These are phyloP conservation scores for Amblyteles armatorius DNA, from an alignment of 2,888 invertebrate species.

Conservation along the genomic window DNA sequence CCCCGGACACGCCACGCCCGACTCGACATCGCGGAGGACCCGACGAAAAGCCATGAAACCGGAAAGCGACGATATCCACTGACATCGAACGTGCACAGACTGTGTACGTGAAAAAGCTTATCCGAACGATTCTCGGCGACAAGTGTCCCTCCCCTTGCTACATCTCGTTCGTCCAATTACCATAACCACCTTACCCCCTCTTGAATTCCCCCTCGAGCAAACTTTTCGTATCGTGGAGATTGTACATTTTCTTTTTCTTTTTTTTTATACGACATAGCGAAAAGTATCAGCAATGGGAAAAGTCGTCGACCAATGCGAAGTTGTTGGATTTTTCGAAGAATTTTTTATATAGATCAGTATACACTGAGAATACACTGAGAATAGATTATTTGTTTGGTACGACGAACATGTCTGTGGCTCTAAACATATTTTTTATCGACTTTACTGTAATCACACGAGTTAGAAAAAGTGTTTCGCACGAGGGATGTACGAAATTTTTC, in stretches of 20 bases:
- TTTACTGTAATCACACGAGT: too few relatives aligned
- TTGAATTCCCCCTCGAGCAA: slow-evolving; percentile 23
- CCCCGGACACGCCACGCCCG: slow-evolving; percentile 3
- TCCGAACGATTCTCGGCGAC: slow-evolving; percentile 18
- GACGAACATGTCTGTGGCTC: too few relatives aligned
- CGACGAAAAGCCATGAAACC: slow-evolving; percentile 49
- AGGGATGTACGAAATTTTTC: too few relatives aligned
- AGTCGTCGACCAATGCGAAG: slow-evolving; percentile 37
- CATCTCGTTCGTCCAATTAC: slow-evolving; percentile 60
- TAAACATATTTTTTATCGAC: too few relatives aligned
- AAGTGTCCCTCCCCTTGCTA: slow-evolving; percentile 41
- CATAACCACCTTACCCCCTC: slow-evolving; percentile 44
- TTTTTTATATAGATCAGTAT: not conserved
- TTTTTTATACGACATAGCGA: not conserved
- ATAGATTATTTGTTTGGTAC: too few relatives aligned
- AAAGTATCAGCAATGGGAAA: slow-evolving; percentile 2
- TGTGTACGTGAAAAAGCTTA: slow-evolving; percentile 21
- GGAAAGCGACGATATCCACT: slow-evolving; percentile 54
- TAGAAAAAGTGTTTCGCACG: too few relatives aligned
- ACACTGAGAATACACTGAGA: too few relatives aligned
- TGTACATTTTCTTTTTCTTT: slow-evolving; percentile 13
- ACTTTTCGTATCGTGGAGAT: slow-evolving; percentile 34
- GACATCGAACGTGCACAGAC: slow-evolving; percentile 51
- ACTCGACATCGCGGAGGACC: slow-evolving; percentile 17
- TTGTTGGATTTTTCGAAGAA: slow-evolving; percentile 32